Evolutionary conservation across 2,888 invertebrate species (phyloP).

Genomic region (Acronicta alni): DNA sequence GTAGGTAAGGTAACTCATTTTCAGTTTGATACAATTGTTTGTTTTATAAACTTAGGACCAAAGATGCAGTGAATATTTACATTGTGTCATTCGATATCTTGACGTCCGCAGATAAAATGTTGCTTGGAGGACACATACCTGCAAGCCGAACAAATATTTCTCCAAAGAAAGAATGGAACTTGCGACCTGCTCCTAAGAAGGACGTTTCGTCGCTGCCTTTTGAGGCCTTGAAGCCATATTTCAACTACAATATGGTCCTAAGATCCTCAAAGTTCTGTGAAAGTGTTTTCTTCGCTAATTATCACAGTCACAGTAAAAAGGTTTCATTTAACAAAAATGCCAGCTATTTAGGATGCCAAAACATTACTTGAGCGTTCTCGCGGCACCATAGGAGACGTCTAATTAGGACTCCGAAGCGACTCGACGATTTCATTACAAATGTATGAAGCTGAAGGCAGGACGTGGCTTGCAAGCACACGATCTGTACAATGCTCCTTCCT

Average conservation of each 20-base stretch:
- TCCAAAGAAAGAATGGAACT: background rate
- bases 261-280: slow-evolving; percentile 12
- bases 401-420: slow-evolving; percentile 74
- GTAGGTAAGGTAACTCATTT: background rate
- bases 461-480: slow-evolving; percentile 81
- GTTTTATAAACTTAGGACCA: background rate
- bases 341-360: slow-evolving; percentile 45
- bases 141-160: slow-evolving; percentile 12
- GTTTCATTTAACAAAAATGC: slow-evolving; percentile 34
- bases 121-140: background rate
- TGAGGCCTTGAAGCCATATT: slow-evolving; percentile 14
- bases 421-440: slow-evolving; percentile 84
- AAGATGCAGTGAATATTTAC: slow-evolving; percentile 26
- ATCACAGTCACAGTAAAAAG: slow-evolving; percentile 26
- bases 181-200: background rate
- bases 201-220: background rate
- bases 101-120: slow-evolving; percentile 1
- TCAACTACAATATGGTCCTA: slow-evolving; percentile 23
- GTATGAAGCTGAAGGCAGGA: slow-evolving; percentile 77
- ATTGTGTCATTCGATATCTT: slow-evolving; percentile 23
- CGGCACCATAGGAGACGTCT: slow-evolving; percentile 66
- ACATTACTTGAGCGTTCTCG: slow-evolving; percentile 45
- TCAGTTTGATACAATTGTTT: background rate
- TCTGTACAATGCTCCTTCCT: slow-evolving; percentile 82
- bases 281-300: slow-evolving; percentile 26